Percentiles rank a stretch among this genome's conserved stretches.
These are phyloP conservation scores for Platichthys flesus DNA, from an alignment of 2,113 vertebrate genomes.

Conservation along the genomic window DNA sequence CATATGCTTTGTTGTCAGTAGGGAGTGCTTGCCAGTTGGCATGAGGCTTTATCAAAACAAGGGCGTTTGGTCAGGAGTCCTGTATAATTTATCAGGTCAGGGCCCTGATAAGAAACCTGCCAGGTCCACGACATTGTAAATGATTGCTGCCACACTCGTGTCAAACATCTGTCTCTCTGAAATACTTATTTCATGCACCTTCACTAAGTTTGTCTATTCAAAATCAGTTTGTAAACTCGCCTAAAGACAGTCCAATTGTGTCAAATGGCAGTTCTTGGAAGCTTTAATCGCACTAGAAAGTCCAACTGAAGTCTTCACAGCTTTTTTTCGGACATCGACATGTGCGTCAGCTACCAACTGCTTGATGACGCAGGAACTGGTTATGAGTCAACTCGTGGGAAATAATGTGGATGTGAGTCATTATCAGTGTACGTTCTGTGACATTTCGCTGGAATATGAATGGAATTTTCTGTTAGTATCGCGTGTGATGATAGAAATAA, in stretches of 20 bases:
- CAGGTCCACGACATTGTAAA: slow-evolving; percentile 3
- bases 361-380: not conserved
- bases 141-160: not conserved
- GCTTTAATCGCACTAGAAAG: not conserved
- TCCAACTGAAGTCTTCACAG: not conserved
- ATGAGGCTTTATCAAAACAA: slow-evolving; percentile 9
- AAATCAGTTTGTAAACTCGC: not conserved
- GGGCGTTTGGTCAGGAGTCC: slow-evolving; percentile 20
- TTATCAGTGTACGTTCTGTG: not conserved
- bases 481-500: no score
- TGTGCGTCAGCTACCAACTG: not conserved
- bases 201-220: no score
- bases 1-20: not conserved
- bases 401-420: not conserved
- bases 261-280: not conserved
- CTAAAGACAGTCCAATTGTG: not conserved
- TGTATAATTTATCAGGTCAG: slow-evolving; percentile 25
- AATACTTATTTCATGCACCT: not conserved
- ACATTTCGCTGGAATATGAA: no score
- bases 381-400: not conserved
- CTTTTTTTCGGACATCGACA: not conserved
- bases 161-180: not conserved
- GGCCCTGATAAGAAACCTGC: slow-evolving; percentile 12
- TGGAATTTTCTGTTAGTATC: no score
- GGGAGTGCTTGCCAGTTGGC: slow-evolving; percentile 12